A percentile compares a stretch with the other conserved stretches of the same genome.
phyloP scores from a whole-genome alignment of 2,797 vertebrate species.

The Oryzias sinensis region DNA sequence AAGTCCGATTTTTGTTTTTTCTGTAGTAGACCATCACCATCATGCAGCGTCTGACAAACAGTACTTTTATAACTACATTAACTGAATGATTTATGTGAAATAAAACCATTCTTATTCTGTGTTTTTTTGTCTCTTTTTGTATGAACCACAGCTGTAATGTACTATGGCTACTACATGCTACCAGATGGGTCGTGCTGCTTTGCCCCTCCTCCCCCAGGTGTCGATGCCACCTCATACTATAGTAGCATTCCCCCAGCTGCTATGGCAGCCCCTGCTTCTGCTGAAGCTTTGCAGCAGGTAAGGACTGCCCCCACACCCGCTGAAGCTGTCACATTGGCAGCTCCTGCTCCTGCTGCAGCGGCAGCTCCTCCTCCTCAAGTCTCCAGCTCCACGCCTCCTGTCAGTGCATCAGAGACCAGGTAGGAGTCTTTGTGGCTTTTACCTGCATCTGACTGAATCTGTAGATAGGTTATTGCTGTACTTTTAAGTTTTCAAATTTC shows the following conservation, averaged over 20 bases:
- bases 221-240: constrained; percentile 88
- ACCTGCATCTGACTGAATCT: neutral
- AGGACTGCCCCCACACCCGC: constrained; percentile 78
- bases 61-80: too few species aligned
- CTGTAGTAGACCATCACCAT: too few species aligned
- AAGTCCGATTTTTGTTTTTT: too few species aligned
- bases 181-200: constrained; percentile 94
- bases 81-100: neutral
- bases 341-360: constrained; percentile 32
- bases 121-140: constrained; percentile 7
- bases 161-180: constrained; percentile 97
- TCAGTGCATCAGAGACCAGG: constrained; percentile 50
- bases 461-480: neutral
- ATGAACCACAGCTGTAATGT: constrained; percentile 75
- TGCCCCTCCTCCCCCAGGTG: constrained; percentile 90
- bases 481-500: neutral
- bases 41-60: too few species aligned
- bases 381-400: constrained; percentile 41
- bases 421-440: constrained; percentile 24
- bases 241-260: constrained; percentile 78
- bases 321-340: constrained; percentile 43
- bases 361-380: constrained; percentile 40
- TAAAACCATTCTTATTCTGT: neutral
- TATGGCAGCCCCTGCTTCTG: constrained; percentile 72
- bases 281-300: constrained; percentile 75